Evolutionary conservation across 2,888 invertebrate species (phyloP).

Genomic region (Dolichomitus sp.): DNA sequence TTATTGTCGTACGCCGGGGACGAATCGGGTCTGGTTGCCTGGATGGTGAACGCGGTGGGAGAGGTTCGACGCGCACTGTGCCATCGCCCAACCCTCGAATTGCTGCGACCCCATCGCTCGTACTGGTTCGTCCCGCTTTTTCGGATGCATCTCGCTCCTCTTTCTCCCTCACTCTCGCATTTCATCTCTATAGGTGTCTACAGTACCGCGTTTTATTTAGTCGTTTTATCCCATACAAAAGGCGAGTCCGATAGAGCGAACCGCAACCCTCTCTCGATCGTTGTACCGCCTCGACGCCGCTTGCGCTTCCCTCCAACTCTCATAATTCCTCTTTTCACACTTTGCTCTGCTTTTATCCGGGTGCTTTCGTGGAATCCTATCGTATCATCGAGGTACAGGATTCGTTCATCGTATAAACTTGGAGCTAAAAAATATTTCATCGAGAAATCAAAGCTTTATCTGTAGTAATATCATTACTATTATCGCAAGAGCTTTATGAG

Average conservation of each 20-base stretch:
- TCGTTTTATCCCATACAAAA: conserved; percentile 68
- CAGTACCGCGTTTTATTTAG: conserved; percentile 56
- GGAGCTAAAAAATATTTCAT: conserved; percentile 23
- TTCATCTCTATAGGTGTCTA: conserved; percentile 26
- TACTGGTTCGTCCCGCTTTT: conserved; percentile 53
- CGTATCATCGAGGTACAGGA: conserved; percentile 38
- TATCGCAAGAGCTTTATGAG: background rate
- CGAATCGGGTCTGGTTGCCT: conserved; percentile 72
- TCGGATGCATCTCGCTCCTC: conserved; percentile 43
- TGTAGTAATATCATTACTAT: background rate
- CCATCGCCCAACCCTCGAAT: conserved; percentile 35
- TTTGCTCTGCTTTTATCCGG: conserved; percentile 58
- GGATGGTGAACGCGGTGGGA: conserved; percentile 22
- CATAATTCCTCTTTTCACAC: conserved; percentile 63
- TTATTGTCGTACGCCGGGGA: conserved; percentile 77
- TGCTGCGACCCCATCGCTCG: conserved; percentile 40
- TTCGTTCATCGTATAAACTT: background rate
- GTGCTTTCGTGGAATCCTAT: conserved; percentile 38
- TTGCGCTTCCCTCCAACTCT: conserved; percentile 20
- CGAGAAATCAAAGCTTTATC: conserved; percentile 22
- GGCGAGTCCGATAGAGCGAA: conserved; percentile 65
- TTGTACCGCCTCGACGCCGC: conserved; percentile 24
- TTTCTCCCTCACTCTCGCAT: background rate
- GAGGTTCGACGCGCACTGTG: conserved; percentile 44
- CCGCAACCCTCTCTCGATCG: conserved; percentile 46